Conservation (phyloP, 2,797 vertebrate species). For the Acridotheres tristis region DNA sequence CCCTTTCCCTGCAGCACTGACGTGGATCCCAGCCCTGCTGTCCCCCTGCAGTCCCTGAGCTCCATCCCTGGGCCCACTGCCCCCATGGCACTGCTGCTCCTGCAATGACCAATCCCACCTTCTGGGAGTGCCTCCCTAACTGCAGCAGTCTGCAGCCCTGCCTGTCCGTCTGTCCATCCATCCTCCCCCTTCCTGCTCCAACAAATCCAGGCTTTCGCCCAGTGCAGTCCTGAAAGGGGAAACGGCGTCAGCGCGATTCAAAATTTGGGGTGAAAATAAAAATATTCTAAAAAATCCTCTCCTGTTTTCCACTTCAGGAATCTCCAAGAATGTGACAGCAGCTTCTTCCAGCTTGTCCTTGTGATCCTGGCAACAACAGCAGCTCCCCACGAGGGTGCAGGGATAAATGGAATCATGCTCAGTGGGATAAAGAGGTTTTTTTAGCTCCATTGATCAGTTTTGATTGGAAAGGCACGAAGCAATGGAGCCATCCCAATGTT, state of each 20-base stretch:
- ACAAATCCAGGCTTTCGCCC: neutral
- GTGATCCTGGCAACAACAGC: neutral
- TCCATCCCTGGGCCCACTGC: neutral
- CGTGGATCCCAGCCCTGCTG: neutral
- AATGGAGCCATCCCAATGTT: neutral
- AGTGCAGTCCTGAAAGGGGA: neutral
- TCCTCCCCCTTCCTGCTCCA: neutral
- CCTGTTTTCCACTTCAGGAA: neutral
- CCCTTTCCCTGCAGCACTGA: neutral
- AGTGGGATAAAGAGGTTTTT: neutral
- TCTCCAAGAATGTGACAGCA: neutral
- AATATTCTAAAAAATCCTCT: too few species aligned
- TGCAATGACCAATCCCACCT: neutral
- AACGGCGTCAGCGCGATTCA: accelerated
- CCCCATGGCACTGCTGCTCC: neutral
- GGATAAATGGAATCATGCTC: neutral
- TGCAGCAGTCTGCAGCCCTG: neutral
- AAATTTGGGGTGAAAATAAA: neutral
- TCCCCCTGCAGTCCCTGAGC: neutral
- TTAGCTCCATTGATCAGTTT: neutral
- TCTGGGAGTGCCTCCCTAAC: neutral
- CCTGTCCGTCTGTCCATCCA: neutral
- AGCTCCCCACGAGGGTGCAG: neutral
- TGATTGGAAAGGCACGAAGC: neutral
- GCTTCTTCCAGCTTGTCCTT: neutral